A percentile compares a stretch with the other conserved stretches of the same genome.
phyloP scores from a whole-genome alignment of 2,888 invertebrate genomes.

The Yponomeuta cagnagella region DNA sequence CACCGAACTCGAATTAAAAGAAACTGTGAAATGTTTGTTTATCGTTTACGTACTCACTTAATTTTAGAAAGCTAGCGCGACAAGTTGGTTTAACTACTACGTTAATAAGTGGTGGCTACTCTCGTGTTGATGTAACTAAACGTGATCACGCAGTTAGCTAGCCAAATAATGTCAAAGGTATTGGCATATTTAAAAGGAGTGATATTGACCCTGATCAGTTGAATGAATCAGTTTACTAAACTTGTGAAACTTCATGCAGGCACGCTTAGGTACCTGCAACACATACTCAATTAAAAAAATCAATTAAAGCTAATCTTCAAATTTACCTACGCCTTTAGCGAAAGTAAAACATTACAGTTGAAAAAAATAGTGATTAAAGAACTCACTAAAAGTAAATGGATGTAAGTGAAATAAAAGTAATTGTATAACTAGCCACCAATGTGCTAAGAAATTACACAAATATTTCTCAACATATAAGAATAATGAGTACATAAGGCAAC shows the following conservation, averaged over 20 bases:
- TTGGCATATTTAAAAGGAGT: background rate
- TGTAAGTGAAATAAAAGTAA: too few species aligned
- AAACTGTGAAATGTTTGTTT: conserved; percentile 12
- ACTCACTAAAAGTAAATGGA: too few species aligned
- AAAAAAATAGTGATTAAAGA: too few species aligned
- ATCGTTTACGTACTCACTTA: background rate
- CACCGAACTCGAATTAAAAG: background rate
- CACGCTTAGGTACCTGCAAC: background rate
- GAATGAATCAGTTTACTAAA: background rate
- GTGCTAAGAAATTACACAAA: too few species aligned
- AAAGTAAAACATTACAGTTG: too few species aligned
- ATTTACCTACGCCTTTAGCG: too few species aligned
- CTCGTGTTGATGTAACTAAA: conserved; percentile 60
- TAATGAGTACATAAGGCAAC: too few species aligned
- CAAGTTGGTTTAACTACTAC: conserved; percentile 14
- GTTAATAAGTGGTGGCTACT: conserved; percentile 25
- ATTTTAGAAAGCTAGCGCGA: conserved; percentile 16
- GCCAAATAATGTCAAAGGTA: conserved; percentile 41
- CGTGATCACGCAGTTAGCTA: conserved; percentile 40
- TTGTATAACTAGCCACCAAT: too few species aligned
- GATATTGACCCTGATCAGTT: background rate
- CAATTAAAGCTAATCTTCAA: background rate
- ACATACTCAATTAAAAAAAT: background rate
- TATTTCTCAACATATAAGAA: too few species aligned
- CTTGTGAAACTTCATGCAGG: too few species aligned